A percentile compares a stretch with the other conserved stretches of the same genome.
Evolutionary conservation across 2,113 vertebrate genomes (phyloP).

Genomic region (Ammospiza caudacuta): DNA sequence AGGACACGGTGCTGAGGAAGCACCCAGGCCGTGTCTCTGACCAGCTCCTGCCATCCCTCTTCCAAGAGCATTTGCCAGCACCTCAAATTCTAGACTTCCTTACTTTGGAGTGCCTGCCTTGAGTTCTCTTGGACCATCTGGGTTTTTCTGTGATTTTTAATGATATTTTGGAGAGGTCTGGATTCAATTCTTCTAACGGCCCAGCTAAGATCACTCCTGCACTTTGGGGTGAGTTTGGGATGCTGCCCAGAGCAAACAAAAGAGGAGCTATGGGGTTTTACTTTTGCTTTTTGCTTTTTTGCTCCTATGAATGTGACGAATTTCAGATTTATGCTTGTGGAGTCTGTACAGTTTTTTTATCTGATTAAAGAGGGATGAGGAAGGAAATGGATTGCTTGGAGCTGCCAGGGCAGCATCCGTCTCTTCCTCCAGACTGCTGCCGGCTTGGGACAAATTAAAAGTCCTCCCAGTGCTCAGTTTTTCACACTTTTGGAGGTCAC

Average conservation of each 20-base stretch:
- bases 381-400: not conserved
- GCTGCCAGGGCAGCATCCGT: not conserved
- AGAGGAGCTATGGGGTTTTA: not conserved
- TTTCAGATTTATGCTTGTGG: constrained; percentile 17
- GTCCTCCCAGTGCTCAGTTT: not conserved
- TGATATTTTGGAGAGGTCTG: constrained; percentile 7
- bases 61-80: not conserved
- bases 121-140: not conserved
- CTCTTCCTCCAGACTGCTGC: not conserved
- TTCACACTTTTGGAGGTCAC: not conserved
- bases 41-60: not conserved
- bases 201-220: not conserved
- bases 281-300: not conserved
- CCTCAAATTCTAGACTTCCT: not conserved
- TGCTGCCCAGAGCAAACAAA: constrained; percentile 12
- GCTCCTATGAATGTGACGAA: not conserved
- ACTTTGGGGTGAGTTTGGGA: constrained; percentile 40
- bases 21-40: not conserved
- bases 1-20: fast-evolving
- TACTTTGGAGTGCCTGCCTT: not conserved
- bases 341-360: not conserved
- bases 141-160: not conserved
- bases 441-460: not conserved
- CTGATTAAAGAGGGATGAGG: not conserved
- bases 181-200: constrained; percentile 27